Conservation (phyloP, 2,113 vertebrate genomes). For the Cairina moschata region DNA sequence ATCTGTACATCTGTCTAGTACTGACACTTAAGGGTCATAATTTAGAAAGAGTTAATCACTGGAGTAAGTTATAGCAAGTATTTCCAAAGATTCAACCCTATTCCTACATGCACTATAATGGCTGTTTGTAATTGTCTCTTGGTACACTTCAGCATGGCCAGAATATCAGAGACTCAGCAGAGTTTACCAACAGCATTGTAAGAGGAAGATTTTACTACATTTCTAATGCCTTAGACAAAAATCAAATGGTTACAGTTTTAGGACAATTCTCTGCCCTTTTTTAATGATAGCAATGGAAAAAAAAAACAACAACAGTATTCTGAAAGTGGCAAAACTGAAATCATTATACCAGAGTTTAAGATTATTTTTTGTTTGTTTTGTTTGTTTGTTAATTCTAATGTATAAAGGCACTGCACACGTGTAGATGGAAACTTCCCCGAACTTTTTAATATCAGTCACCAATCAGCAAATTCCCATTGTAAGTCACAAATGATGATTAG, state of each 20-base stretch:
- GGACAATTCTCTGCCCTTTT: not conserved
- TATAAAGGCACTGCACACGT: not conserved
- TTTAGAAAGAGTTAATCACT: not conserved
- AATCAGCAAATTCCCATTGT: not conserved
- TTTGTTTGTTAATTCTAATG: not conserved
- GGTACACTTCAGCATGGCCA: not conserved
- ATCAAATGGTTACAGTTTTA: not conserved
- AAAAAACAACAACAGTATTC: not conserved
- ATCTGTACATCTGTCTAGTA: not conserved
- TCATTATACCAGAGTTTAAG: not conserved
- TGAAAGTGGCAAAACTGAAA: not conserved
- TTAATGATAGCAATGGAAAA: not conserved
- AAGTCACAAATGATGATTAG: not conserved
- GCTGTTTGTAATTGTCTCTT: not conserved
- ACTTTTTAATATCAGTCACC: not conserved
- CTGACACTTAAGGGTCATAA: not conserved
- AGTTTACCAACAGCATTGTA: not conserved
- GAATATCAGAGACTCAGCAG: not conserved
- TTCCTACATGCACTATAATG: not conserved
- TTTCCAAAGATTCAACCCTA: not conserved
- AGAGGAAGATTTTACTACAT: not conserved
- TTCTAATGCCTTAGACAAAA: not conserved
- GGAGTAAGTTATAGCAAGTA: not conserved
- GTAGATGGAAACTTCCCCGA: not conserved
- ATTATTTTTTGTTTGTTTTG: not conserved